These are phyloP conservation scores for Galeopsomyia nigrocyanea DNA, from an alignment of 2,888 invertebrate genomes.

Conservation along the genomic window DNA sequence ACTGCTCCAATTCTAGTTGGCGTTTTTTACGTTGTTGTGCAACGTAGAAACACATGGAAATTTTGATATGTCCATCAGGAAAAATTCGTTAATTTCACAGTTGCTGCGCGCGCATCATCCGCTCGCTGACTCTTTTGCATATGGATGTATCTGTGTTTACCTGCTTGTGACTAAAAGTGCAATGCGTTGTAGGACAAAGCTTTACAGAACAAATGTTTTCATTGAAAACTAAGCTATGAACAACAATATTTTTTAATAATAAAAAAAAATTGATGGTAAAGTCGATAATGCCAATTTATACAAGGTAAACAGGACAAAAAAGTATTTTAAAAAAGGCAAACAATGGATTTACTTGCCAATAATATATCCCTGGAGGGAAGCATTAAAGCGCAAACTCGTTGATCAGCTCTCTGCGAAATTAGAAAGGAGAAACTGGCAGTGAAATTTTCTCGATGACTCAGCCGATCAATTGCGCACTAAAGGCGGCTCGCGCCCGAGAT, in stretches of 20 bases:
- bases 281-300: too few species aligned
- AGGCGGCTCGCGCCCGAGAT: conserved; percentile 45
- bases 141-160: neutral
- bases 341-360: neutral
- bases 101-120: conserved; percentile 52
- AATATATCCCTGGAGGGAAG: neutral
- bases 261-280: too few species aligned
- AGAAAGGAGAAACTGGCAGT: conserved; percentile 30
- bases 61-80: conserved; percentile 57
- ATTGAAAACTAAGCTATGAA: too few species aligned
- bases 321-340: too few species aligned
- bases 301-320: neutral
- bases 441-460: conserved; percentile 39
- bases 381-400: conserved; percentile 1
- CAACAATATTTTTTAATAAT: too few species aligned
- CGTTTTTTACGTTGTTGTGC: conserved; percentile 16
- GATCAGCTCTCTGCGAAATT: conserved; percentile 40
- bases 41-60: too few species aligned
- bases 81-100: conserved; percentile 64
- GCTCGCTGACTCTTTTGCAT: conserved; percentile 23
- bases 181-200: too few species aligned
- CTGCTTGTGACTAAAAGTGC: too few species aligned
- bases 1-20: neutral
- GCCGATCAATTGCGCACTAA: conserved; percentile 51
- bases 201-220: neutral